These are phyloP conservation scores for Aporrectodea caliginosa DNA, from an alignment of 1,140 invertebrate species.

Conservation along the genomic window DNA sequence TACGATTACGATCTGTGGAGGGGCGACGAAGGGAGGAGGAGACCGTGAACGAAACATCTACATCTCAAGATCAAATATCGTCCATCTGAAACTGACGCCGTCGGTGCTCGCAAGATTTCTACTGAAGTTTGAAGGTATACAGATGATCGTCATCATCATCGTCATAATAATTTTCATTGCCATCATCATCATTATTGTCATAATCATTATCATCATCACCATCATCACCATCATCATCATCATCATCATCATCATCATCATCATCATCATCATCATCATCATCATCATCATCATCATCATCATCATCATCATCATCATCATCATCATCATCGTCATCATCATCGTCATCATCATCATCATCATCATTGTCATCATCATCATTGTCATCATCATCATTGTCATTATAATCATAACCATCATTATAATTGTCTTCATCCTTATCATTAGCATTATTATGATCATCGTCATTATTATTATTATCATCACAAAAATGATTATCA, in stretches of 20 bases:
- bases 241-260: constrained; percentile 2
- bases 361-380: too few species aligned
- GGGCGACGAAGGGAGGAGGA: background rate
- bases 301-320: background rate
- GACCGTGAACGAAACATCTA: background rate
- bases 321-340: background rate
- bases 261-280: background rate
- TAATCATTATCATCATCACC: background rate
- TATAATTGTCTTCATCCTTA: too few species aligned
- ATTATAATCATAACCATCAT: too few species aligned
- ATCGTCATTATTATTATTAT: too few species aligned
- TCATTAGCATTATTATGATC: too few species aligned
- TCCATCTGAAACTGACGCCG: background rate
- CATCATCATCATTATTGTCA: too few species aligned
- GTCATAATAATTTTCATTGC: too few species aligned
- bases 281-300: constrained; percentile 3
- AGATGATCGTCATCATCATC: too few species aligned
- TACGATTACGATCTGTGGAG: background rate
- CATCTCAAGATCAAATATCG: background rate
- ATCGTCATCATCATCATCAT: background rate
- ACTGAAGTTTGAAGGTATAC: background rate
- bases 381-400: too few species aligned
- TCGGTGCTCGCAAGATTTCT: background rate
- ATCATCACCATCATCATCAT: background rate
- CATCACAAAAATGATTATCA: too few species aligned